These are phyloP conservation scores for Cichladusa arquata DNA, from an alignment of 2,113 vertebrate genomes.

Conservation along the genomic window DNA sequence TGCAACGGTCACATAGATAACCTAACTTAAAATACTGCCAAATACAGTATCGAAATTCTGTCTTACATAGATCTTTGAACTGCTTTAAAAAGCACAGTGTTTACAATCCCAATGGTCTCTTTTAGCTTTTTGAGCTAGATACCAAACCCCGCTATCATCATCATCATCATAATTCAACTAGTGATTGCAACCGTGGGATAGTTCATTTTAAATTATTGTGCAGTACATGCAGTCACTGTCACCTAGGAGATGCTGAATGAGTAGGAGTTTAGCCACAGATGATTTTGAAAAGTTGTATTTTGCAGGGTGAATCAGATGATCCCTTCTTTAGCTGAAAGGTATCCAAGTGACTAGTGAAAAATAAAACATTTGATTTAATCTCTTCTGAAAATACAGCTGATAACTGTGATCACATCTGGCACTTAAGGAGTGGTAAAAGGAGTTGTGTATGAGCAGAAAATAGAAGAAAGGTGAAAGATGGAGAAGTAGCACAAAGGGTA, in stretches of 20 bases:
- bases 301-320: background rate
- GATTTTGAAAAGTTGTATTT: background rate
- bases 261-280: constrained; percentile 28
- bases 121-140: background rate
- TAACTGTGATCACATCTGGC: background rate
- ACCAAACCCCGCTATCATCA: background rate
- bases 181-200: background rate
- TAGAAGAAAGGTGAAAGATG: background rate
- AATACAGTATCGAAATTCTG: background rate
- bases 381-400: background rate
- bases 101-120: background rate
- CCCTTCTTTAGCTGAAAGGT: background rate
- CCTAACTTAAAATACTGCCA: background rate
- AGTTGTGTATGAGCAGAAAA: background rate
- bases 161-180: background rate
- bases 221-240: background rate
- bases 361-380: background rate
- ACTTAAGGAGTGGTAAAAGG: background rate
- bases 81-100: background rate
- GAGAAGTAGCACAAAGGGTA: background rate
- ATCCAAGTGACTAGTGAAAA: background rate
- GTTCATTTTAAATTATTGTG: background rate
- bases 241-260: constrained; percentile 57
- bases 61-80: background rate
- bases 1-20: background rate